These are phyloP conservation scores for Nasonia giraulti DNA, from an alignment of 1,140 invertebrate genomes.

Conservation along the genomic window DNA sequence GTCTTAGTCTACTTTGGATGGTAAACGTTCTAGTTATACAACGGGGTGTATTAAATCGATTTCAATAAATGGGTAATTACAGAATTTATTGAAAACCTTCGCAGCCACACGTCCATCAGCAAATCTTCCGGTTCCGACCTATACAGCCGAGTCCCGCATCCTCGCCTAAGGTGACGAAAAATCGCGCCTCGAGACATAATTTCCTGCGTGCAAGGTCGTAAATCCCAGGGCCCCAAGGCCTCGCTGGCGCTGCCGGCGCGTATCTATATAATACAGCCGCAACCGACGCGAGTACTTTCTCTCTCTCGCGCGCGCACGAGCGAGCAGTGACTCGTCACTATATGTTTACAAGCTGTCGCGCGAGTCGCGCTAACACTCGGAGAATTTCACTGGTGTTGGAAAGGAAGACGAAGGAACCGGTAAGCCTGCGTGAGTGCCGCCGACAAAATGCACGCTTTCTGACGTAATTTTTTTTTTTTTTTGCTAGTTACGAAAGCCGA, in stretches of 20 bases:
- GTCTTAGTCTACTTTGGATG: no score
- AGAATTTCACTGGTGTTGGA: slow-evolving; percentile 58
- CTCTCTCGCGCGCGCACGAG: slow-evolving; percentile 34
- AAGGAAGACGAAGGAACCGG: slow-evolving; percentile 21
- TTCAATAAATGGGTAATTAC: no score
- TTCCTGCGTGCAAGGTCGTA: slow-evolving; percentile 24
- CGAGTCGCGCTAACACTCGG: neutral
- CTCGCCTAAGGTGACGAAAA: slow-evolving; percentile 20
- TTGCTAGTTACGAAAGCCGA: slow-evolving; percentile 57
- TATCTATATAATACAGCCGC: neutral
- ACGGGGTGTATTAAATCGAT: no score
- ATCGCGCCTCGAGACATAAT: neutral
- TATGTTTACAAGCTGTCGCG: slow-evolving; percentile 51
- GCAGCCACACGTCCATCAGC: neutral
- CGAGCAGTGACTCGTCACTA: slow-evolving; percentile 46
- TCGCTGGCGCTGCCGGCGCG: no score
- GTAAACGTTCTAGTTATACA: no score
- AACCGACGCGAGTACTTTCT: slow-evolving; percentile 57
- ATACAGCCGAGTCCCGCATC: neutral
- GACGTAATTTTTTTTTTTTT: slow-evolving; percentile 59
- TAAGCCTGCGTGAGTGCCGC: neutral
- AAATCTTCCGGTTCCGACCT: slow-evolving; percentile 1
- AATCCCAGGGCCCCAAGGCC: slow-evolving; percentile 26
- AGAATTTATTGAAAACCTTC: neutral
- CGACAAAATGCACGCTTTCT: slow-evolving; percentile 46